Evolutionary conservation across 1,140 invertebrate genomes (phyloP), one percentile per base, ranked within the genome.

Genomic region (Panagrolaimus sp.): DNA sequence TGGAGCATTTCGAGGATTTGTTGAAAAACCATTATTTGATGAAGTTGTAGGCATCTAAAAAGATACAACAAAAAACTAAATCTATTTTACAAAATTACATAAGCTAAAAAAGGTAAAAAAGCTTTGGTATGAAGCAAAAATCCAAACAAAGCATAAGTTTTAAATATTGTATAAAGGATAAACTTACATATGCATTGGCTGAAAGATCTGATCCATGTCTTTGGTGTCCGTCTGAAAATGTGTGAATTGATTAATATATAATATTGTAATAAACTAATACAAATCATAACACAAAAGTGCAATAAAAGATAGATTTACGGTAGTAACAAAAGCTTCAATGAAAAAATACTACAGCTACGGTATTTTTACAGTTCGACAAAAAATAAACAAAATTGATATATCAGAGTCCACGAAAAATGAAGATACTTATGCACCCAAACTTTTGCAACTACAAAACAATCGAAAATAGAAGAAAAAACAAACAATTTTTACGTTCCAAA

Each of bases 11-110:
- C 28, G 52, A 26, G 52, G 52, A 58, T 58, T 58, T 28, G 52
- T 58, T 58, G 52, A 38, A 4, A 38, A 7, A 38, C 32, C 32
- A 38, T 38, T 38, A 38, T 38, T 38, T 38, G 32, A 38, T 38
- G 52, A 58, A 17, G 52, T n/a, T 21, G 52, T n/a, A 12, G 52
- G 17, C 15, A 26, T 12, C 52, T 26, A 58, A n/a, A 28, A 58
- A 21, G 48, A 58, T n/a, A 58, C 15, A 58, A 58, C 52, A 58
- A 21, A 58, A 58, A 26, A 58, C 12, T 58, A 28, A 58, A 12
- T 12, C 10, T 21, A n/a, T 8, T 12, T 38, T 38, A 38, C 7
- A 38, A 38, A 7, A 2, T 4, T 38, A 38, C 32, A 38, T 38
- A 38, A 38, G 32, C n/a, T n/a, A n/a, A n/a, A n/a, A n/a, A n/a